Base-by-base conservation (phyloP, 1,140 invertebrate genomes). In the Drosophila ananassae region DNA sequence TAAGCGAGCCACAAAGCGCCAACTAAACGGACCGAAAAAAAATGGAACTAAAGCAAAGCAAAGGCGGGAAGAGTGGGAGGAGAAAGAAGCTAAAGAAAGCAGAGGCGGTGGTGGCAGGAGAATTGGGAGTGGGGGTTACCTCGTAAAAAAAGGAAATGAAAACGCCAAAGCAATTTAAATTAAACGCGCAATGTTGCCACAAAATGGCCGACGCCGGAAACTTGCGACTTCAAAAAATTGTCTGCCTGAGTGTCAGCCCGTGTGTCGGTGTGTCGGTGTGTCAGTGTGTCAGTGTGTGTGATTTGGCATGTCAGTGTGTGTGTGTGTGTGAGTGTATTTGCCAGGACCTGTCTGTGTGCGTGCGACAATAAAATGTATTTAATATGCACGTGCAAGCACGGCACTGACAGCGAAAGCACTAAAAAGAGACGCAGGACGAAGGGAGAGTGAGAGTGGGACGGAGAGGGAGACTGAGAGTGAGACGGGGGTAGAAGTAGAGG, bases 101-200 rank as follows among this genome's bases (percentile, higher is more conserved):
- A 30, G 10, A 13, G 3, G 10, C 13, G 8, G 12, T n/a, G 8
- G 24, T 3, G 30, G 8, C 7, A 10, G 17, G 30, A 13, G 22
- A 6, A 8, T 41, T 13, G 24, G 61, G 21, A n/a, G 8, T 10
- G 17, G 64, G 34, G 54, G 22, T 50, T 63, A 69, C 51, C 69
- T 66, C 63, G 37, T 67, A 56, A 59, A 79, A 79, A 66, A 50
- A 17, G 32, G 32, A 71, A 63, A 63, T 63, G 52, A 71, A 76
- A 76, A 77, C 47, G 73, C 55, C 73, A 81, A 87, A 79, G 75
- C 80, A 84, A 84, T 84, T 84, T 80, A 84, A 84, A 84, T 84
- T 84, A 83, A 83, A 82, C 71, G 79, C 74, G 59, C 56, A 59
- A 59, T 73, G 63, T 53, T 56, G 60, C 66, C 78, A 57, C 63